phyloP scores from a whole-genome alignment of 1,140 invertebrate species.

The Zaprionus nigranus region DNA sequence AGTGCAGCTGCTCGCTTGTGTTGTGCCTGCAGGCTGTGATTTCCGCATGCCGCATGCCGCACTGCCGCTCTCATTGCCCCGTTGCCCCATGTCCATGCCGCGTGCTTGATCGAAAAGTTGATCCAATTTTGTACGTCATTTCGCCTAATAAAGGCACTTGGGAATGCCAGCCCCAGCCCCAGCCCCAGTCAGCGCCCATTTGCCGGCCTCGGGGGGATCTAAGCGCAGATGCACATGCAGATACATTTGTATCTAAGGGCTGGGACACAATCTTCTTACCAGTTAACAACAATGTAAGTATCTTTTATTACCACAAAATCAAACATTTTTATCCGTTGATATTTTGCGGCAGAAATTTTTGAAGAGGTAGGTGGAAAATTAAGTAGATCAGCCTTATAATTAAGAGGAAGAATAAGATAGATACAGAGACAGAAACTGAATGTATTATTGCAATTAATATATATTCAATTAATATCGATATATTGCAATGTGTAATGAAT shows the following conservation, averaged over 20 bases:
- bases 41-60: conserved; percentile 62
- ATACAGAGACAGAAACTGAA: too few species aligned
- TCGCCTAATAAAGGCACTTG: conserved; percentile 26
- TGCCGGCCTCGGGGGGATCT: not conserved
- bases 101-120: conserved; percentile 21
- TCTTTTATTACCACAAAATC: not conserved
- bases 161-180: conserved; percentile 2
- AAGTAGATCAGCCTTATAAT: not conserved
- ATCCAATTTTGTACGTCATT: conserved; percentile 36
- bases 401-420: too few species aligned
- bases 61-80: conserved; percentile 24
- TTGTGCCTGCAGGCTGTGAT: conserved; percentile 45
- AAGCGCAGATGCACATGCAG: not conserved
- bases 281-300: not conserved
- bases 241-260: conserved; percentile 3
- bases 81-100: conserved; percentile 15
- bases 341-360: not conserved
- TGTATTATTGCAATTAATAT: too few species aligned
- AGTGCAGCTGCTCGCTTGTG: conserved; percentile 14
- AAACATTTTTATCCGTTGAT: not conserved
- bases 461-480: too few species aligned
- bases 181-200: not conserved
- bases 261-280: not conserved
- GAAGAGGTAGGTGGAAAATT: not conserved
- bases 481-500: too few species aligned